phyloP scores from a whole-genome alignment of 2,888 invertebrate genomes.

The Tortrix viridana region DNA sequence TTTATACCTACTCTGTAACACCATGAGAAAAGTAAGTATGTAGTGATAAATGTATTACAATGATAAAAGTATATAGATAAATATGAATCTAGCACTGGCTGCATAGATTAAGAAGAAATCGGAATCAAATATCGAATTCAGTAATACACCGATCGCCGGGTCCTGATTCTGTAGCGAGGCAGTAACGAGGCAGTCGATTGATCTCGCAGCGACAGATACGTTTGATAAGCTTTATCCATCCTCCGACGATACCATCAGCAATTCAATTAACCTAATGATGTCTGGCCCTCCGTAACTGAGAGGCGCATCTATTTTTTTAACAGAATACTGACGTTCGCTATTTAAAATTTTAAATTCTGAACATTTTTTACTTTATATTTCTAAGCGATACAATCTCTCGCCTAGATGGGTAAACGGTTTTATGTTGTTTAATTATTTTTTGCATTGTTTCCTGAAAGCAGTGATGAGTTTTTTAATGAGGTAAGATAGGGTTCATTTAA shows the following conservation, averaged over 20 bases:
- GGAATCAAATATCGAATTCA: constrained; percentile 33
- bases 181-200: constrained; percentile 69
- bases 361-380: constrained; percentile 26
- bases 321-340: constrained; percentile 26
- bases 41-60: too few relatives aligned
- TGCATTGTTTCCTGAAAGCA: constrained; percentile 28
- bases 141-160: constrained; percentile 34
- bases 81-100: neutral
- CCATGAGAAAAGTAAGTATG: too few relatives aligned
- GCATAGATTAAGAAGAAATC: constrained; percentile 10
- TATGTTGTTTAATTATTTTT: constrained; percentile 35
- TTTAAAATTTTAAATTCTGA: constrained; percentile 21
- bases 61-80: neutral
- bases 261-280: constrained; percentile 76
- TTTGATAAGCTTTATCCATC: constrained; percentile 69
- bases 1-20: too few relatives aligned
- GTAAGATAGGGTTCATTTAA: constrained; percentile 14
- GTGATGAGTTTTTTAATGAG: constrained; percentile 30
- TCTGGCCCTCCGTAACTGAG: constrained; percentile 45
- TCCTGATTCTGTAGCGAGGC: constrained; percentile 42
- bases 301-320: constrained; percentile 31
- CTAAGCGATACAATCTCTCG: constrained; percentile 28
- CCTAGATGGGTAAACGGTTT: constrained; percentile 26
- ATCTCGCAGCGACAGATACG: constrained; percentile 68
- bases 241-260: constrained; percentile 62